These are phyloP conservation scores for Vultur gryphus DNA, from an alignment of 2,797 vertebrate species.

Conservation along the genomic window DNA sequence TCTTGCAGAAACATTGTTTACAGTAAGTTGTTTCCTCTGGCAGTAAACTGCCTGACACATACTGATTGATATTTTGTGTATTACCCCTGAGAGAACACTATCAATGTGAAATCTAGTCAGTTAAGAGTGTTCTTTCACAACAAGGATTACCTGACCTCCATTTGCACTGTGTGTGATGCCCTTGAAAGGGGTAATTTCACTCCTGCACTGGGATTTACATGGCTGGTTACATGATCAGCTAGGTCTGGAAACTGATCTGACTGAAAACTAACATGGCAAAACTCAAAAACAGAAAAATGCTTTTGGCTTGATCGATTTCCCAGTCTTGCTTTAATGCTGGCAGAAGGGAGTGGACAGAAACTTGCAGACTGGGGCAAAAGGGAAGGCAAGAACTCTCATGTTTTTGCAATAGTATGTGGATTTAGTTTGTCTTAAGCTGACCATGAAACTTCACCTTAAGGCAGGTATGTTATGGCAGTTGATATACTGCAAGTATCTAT, in stretches of 20 bases:
- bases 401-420: not conserved
- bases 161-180: not conserved
- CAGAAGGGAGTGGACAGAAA: not conserved
- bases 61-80: not conserved
- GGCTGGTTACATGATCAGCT: not conserved
- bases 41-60: not conserved
- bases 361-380: not conserved
- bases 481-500: not conserved
- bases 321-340: not conserved
- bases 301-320: not conserved
- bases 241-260: not conserved
- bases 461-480: not conserved
- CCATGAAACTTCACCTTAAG: not conserved
- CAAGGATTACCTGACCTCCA: not conserved
- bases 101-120: not conserved
- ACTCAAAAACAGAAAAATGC: not conserved
- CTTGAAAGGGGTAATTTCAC: not conserved
- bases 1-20: slow-evolving; percentile 1
- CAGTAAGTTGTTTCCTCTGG: not conserved
- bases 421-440: not conserved
- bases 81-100: not conserved
- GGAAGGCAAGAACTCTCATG: not conserved
- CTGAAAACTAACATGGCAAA: not conserved
- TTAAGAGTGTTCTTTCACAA: not conserved
- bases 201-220: not conserved